Conservation (phyloP, 2,797 vertebrate species). For the Microchirus variegatus region DNA sequence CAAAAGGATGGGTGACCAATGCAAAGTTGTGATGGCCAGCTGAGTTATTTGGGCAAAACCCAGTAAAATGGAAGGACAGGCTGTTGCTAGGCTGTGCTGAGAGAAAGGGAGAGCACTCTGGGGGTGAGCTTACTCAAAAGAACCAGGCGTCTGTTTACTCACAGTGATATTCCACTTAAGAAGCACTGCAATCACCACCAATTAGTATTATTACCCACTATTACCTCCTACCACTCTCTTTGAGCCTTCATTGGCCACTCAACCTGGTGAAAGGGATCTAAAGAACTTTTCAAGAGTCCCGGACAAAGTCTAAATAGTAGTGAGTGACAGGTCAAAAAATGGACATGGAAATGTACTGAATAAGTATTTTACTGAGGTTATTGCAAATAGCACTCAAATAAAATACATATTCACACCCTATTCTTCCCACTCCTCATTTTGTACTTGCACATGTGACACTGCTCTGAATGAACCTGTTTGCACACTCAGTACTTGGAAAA, state of each 20-base stretch:
- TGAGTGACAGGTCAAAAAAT: constrained; percentile 19
- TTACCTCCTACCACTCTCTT: constrained; percentile 57
- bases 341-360: constrained; percentile 20
- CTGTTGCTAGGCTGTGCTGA: constrained; percentile 76
- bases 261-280: constrained; percentile 44
- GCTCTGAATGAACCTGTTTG: constrained; percentile 16
- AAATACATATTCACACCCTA: constrained; percentile 5
- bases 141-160: constrained; percentile 73
- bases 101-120: constrained; percentile 66
- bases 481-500: constrained; percentile 20
- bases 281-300: constrained; percentile 37
- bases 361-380: constrained; percentile 5
- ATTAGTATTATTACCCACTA: constrained; percentile 76
- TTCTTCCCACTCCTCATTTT: not conserved
- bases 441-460: not conserved
- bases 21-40: constrained; percentile 68
- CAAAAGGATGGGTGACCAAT: constrained; percentile 76
- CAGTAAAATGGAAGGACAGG: constrained; percentile 70
- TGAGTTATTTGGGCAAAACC: constrained; percentile 78
- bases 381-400: constrained; percentile 5
- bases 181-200: constrained; percentile 67
- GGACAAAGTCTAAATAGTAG: constrained; percentile 4
- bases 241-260: constrained; percentile 61
- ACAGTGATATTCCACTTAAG: constrained; percentile 68
- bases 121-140: constrained; percentile 72